Percentiles rank a stretch among this genome's conserved stretches.
Evolutionary conservation across 30 jellyfish, hydroid and myxozoan genomes (phyloP).

Genomic region (Aurelia sp.): DNA sequence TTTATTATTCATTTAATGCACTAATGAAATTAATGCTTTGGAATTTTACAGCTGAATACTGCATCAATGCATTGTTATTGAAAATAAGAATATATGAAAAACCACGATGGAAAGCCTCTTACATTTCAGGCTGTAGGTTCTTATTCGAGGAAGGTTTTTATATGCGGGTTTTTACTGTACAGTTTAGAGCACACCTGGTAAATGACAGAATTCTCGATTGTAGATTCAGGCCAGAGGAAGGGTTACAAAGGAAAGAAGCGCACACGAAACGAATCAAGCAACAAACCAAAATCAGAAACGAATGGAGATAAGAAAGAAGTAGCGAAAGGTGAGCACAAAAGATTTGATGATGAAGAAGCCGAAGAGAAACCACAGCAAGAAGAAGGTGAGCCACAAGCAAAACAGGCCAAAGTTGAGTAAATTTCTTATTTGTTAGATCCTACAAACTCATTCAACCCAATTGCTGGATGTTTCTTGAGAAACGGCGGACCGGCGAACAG

Average conservation of each 20-base stretch:
- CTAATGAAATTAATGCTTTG: too few species aligned
- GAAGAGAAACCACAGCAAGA: slow-evolving; percentile 11
- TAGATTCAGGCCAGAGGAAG: slow-evolving; percentile 1
- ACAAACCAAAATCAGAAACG: not conserved
- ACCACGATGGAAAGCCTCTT: not conserved
- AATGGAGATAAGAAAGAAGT: slow-evolving; percentile 26
- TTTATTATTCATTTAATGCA: too few species aligned
- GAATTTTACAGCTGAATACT: not conserved
- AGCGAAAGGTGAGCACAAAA: slow-evolving; percentile 43
- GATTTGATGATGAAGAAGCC: slow-evolving; percentile 53
- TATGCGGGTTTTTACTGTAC: too few species aligned
- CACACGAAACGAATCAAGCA: slow-evolving; percentile 17
- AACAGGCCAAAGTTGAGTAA: slow-evolving; percentile 47
- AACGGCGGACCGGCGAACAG: too few species aligned
- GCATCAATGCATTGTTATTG: not conserved
- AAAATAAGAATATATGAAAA: not conserved
- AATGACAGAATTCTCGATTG: too few species aligned
- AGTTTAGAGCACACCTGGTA: too few species aligned
- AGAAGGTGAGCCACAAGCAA: slow-evolving; percentile 50
- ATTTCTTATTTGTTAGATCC: not conserved
- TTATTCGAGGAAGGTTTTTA: too few species aligned
- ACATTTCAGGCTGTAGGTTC: too few species aligned
- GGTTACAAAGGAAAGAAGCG: slow-evolving; percentile 1
- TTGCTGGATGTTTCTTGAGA: too few species aligned
- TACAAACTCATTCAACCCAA: too few species aligned